Percentiles rank a stretch among this genome's conserved stretches.
These are phyloP conservation scores for Erythrolamprus reginae DNA, from an alignment of 2,113 vertebrate species.

Conservation along the genomic window DNA sequence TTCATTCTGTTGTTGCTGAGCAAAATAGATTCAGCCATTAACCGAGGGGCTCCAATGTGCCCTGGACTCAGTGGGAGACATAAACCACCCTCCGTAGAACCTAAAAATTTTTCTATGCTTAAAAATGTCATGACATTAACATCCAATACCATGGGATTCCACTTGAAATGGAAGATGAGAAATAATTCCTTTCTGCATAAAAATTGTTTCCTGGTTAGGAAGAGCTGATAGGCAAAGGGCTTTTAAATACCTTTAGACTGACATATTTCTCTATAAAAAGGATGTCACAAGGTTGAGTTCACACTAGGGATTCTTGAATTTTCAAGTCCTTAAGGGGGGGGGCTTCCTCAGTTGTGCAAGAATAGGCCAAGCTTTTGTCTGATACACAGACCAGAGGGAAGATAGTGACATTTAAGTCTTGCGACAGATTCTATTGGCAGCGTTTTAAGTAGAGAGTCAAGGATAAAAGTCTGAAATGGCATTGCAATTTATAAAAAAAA, in stretches of 20 bases:
- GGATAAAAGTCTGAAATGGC: background rate
- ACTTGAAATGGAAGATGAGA: conserved; percentile 52
- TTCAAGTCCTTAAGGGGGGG: background rate
- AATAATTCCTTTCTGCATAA: conserved; percentile 41
- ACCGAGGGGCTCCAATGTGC: conserved; percentile 28
- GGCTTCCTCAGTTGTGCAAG: background rate
- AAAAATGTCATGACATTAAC: conserved; percentile 64
- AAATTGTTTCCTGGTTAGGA: conserved; percentile 37
- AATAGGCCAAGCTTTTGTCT: background rate
- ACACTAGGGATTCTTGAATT: background rate
- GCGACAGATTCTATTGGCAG: background rate
- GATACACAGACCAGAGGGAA: background rate
- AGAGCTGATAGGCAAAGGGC: conserved; percentile 33
- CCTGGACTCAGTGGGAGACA: conserved; percentile 38
- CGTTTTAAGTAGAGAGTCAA: background rate
- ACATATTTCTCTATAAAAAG: conserved; percentile 41
- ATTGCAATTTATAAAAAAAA: background rate
- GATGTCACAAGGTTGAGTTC: conserved; percentile 9
- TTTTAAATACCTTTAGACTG: conserved; percentile 22
- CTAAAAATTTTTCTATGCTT: conserved; percentile 55
- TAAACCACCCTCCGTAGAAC: conserved; percentile 56
- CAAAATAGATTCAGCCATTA: conserved; percentile 37
- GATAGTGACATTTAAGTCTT: background rate
- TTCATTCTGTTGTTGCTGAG: conserved; percentile 28
- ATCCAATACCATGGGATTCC: conserved; percentile 50